phyloP scores from a whole-genome alignment of 2,113 vertebrate genomes.

The Callionymus lyra region DNA sequence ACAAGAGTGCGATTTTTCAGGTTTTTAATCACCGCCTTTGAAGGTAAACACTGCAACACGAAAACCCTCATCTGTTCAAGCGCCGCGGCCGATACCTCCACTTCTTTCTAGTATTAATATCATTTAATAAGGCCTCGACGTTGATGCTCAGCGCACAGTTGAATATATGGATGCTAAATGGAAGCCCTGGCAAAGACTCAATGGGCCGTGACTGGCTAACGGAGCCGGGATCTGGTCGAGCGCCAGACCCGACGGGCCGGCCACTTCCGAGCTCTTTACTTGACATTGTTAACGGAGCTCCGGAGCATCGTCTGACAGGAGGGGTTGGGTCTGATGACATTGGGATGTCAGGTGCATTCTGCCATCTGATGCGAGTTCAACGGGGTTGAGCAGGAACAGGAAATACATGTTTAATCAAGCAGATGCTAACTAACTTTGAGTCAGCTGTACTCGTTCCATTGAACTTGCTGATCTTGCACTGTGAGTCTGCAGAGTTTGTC shows the following conservation, averaged over 20 bases:
- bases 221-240: conserved; percentile 15
- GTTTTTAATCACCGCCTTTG: conserved; percentile 14
- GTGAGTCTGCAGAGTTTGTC: too few relatives aligned
- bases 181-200: conserved; percentile 35
- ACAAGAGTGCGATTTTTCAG: background rate
- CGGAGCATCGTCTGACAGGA: conserved; percentile 5
- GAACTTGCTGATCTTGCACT: too few relatives aligned
- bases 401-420: background rate
- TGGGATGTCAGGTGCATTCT: background rate
- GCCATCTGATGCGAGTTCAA: background rate
- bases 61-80: conserved; percentile 9
- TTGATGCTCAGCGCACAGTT: conserved; percentile 25
- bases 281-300: conserved; percentile 21
- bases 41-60: conserved; percentile 11
- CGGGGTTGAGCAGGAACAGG: background rate
- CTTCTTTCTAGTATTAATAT: conserved; percentile 11
- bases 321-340: conserved; percentile 8
- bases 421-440: background rate
- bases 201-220: conserved; percentile 17
- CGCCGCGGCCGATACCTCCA: background rate
- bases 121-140: conserved; percentile 22
- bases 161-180: conserved; percentile 33
- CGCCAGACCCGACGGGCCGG: conserved; percentile 25
- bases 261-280: conserved; percentile 12
- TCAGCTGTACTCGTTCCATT: too few relatives aligned